Base-by-base conservation (phyloP, 2,888 invertebrate genomes). In the Acanthococcus lagerstroemiae region DNA sequence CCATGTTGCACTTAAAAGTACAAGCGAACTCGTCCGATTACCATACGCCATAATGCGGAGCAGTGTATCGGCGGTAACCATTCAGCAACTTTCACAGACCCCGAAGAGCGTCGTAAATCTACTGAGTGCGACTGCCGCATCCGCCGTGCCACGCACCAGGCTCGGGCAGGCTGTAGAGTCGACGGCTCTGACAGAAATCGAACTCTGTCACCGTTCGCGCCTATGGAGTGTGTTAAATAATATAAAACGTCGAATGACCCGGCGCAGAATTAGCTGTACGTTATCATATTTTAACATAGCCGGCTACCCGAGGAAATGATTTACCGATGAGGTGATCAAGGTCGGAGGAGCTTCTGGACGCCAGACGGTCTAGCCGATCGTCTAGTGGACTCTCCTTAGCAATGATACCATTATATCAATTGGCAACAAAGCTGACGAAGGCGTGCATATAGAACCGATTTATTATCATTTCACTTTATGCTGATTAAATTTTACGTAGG, bases 401-500 rank as follows among this genome's bases (percentile, higher is more conserved):
- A 60, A 24, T 61, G 61, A 61, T 61, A 61, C 61, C 61, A 52
- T 61, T 61, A 61, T 61, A 61, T 61, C 61, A 61, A 61, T 52
- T 61, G 61, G 61, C 61, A 61, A 50, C 61, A 61, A 61, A 61
- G 61, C 61, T 61, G 61, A 61, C 50, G 61, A 61, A 61, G 61
- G 61, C 61, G 61, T 61, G 50, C 61, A 61, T 50, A 27, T 61
- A 50, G 61, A 52, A 50, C 50, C 61, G 52, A 61, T 61, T 61
- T 61, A 61, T 61, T 61, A 61, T 61, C 61, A 52, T 61, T 61
- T 61, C 61, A 61, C 52, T 61, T 52, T 61, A 61, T 50, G 52
- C 61, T 61, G 61, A 61, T 61, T 61, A 61, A 61, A 61, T 61
- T 61, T 61, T 61, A 61, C 61, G 61, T 61, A 61, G 61, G 61